These are phyloP conservation scores for Parazoanthus darwini DNA, from an alignment of 92 coral and sea anemone species.

Conservation along the genomic window DNA sequence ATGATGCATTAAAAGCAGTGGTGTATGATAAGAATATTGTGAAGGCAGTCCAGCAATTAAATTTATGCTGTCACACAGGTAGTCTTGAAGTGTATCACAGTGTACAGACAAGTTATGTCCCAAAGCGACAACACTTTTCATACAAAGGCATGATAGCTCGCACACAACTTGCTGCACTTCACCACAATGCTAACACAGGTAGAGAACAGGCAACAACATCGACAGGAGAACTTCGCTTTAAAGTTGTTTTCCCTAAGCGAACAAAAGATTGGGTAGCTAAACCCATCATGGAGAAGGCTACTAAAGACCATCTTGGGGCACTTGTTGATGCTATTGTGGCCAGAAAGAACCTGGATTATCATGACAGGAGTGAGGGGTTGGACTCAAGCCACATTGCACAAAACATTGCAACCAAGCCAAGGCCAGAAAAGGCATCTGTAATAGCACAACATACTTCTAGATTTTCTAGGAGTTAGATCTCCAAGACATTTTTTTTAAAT, in stretches of 20 bases:
- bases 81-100: conserved; percentile 58
- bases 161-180: conserved; percentile 59
- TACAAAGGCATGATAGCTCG: conserved; percentile 62
- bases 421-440: conserved; percentile 41
- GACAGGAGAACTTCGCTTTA: conserved; percentile 45
- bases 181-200: conserved; percentile 59
- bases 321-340: conserved; percentile 30
- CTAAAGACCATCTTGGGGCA: conserved; percentile 20
- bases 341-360: conserved; percentile 36
- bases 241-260: conserved; percentile 53
- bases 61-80: conserved; percentile 59
- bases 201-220: conserved; percentile 51
- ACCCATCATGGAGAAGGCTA: conserved; percentile 45
- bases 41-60: conserved; percentile 50
- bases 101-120: conserved; percentile 50
- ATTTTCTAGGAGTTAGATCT: conserved; percentile 29
- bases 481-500: conserved; percentile 17
- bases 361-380: conserved; percentile 55
- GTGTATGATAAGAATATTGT: conserved; percentile 40
- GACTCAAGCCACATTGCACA: conserved; percentile 29
- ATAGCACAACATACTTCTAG: conserved; percentile 49
- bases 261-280: conserved; percentile 57
- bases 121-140: conserved; percentile 60
- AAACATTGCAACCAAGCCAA: conserved; percentile 48
- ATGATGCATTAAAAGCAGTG: conserved; percentile 49